Evolutionary conservation across 1,140 invertebrate species (phyloP), one percentile per base, ranked within the genome.

Genomic region (Dendroctonus valens): DNA sequence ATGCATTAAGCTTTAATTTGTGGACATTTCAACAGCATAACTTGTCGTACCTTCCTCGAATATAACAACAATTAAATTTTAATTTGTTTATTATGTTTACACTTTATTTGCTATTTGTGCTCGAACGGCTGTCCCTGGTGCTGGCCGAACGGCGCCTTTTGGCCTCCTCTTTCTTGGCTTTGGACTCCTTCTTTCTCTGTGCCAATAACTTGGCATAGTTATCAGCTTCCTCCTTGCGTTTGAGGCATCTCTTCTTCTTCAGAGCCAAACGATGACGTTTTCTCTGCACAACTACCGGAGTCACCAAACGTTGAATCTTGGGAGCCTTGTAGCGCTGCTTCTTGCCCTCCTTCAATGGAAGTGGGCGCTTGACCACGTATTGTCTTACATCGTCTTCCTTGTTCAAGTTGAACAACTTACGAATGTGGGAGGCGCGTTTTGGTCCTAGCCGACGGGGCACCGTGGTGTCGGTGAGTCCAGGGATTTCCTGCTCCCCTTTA

Each of bases 221-320:
- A 40, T 95, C 92, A 65, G 92, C 90, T 70, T 96, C 85, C 73
- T 97, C 89, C 80, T 96, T 96, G 72, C 91, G 87, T 76, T 91
- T 92, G 69, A 87, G 80, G 55, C 89, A 87, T 73, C 96, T 91
- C 74, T 90, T 90, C 83, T 93, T 94, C 85, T 98, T 99, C 72
- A 97, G 80, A 5, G 96, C 93, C 70, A 95, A 76, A 74, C 92
- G 87, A 83, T 95, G 93, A 81, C 96, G 89, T 82, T 97, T 98
- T 60, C 97, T 89, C 85, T 91, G 79, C 49, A 99, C 81, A 50
- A 94, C 91, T 52, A 91, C 82, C 39, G 98, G 97, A 53, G 98
- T 99, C 66, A 99, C 93, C 52, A 99, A 83, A 75, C 98, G 91
- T 81, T 99, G 98, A 74, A 99, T 99, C 81, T 98, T 99, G n/a